A percentile compares a stretch with the other conserved stretches of the same genome.
Evolutionary conservation across 2,113 vertebrate species (phyloP).

Genomic region (Acinonyx jubatus): DNA sequence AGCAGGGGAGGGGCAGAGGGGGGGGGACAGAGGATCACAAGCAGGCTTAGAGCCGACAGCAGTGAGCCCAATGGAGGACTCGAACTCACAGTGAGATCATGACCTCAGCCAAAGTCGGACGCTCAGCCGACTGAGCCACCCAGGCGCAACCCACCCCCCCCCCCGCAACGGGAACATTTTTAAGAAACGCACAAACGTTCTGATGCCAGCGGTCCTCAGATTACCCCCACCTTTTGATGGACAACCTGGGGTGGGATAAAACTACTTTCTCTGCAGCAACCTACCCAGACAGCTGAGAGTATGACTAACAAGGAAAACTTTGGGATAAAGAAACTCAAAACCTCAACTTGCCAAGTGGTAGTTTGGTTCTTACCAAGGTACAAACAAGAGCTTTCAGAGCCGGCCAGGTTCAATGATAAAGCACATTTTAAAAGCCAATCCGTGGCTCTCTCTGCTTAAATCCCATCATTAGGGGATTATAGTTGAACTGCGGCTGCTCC

Average conservation of each 20-base stretch:
- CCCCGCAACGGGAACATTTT: not conserved
- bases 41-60: no score
- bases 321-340: not conserved
- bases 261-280: not conserved
- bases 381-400: constrained; percentile 34
- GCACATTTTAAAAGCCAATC: constrained; percentile 55
- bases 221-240: not conserved
- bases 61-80: no score
- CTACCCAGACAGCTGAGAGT: not conserved
- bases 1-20: no score
- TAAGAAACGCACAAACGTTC: not conserved
- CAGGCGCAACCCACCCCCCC: no score
- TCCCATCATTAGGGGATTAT: constrained; percentile 58
- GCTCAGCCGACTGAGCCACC: no score
- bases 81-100: no score
- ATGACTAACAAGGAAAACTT: not conserved
- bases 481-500: not conserved
- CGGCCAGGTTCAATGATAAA: constrained; percentile 34
- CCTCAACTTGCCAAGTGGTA: not conserved
- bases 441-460: constrained; percentile 11
- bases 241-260: not conserved
- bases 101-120: no score
- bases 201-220: not conserved
- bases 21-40: no score
- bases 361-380: not conserved